phyloP scores from a whole-genome alignment of 2,113 vertebrate species.

The Nyctereutes procyonoides region DNA sequence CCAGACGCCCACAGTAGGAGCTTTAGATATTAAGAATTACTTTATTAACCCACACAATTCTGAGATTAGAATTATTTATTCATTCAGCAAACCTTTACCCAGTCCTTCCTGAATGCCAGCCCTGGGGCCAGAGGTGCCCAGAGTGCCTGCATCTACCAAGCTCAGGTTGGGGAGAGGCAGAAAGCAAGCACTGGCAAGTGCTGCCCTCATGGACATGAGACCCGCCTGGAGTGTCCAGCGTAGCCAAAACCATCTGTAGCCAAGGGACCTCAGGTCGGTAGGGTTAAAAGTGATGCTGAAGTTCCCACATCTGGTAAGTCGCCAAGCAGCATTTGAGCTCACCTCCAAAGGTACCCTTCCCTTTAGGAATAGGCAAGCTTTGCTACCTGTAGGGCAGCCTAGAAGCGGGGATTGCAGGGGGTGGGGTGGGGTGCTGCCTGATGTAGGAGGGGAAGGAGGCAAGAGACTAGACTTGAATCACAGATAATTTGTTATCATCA shows the following conservation, averaged over 20 bases:
- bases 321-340: not conserved
- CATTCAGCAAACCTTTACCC: not conserved
- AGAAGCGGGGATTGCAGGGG: not conserved
- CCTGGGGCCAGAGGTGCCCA: not conserved
- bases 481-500: not conserved
- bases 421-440: not conserved
- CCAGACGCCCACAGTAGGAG: not conserved
- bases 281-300: not conserved
- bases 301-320: not conserved
- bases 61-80: not conserved
- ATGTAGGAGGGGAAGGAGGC: not conserved
- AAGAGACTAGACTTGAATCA: not conserved
- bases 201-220: not conserved
- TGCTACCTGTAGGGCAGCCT: not conserved
- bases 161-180: not conserved
- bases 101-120: not conserved
- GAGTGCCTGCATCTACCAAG: not conserved
- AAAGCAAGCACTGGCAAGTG: not conserved
- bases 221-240: not conserved
- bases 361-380: not conserved
- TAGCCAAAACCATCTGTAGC: no score
- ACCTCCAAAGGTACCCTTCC: not conserved
- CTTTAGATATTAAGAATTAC: not conserved
- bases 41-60: not conserved
- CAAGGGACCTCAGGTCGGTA: not conserved